Conservation (phyloP, 2,113 vertebrate species). For the Danionella cerebrum region DNA sequence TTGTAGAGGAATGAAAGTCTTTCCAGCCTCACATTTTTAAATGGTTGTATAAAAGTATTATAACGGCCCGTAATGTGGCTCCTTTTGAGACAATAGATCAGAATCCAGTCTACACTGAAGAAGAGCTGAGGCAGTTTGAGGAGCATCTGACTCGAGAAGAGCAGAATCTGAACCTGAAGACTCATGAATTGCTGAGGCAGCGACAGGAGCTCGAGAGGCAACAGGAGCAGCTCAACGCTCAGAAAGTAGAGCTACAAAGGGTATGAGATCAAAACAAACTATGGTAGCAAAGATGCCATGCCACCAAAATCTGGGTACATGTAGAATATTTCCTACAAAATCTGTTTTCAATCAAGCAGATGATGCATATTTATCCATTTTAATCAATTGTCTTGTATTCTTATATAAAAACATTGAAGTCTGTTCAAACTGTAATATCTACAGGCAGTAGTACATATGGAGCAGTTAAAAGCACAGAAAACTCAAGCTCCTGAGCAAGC, state of each 20-base stretch:
- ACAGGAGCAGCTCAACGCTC: slow-evolving; percentile 75
- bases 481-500: slow-evolving; percentile 54
- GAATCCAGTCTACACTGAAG: slow-evolving; percentile 76
- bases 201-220: slow-evolving; percentile 74
- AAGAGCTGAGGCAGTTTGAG: slow-evolving; percentile 79
- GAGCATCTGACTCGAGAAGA: slow-evolving; percentile 74
- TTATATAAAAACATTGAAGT: too few species aligned
- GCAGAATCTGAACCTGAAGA: slow-evolving; percentile 68
- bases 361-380: too few species aligned
- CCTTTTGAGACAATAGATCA: slow-evolving; percentile 77
- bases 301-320: too few species aligned
- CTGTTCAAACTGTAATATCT: slow-evolving; percentile 10
- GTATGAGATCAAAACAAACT: slow-evolving; percentile 47
- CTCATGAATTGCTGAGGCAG: slow-evolving; percentile 69
- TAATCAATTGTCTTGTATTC: too few species aligned
- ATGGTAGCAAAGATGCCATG: background rate
- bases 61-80: slow-evolving; percentile 1
- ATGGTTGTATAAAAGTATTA: background rate
- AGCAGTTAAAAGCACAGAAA: slow-evolving; percentile 72
- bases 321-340: too few species aligned
- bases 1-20: too few species aligned
- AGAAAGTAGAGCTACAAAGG: slow-evolving; percentile 78
- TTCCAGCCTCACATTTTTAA: background rate
- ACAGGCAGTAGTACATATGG: slow-evolving; percentile 81
- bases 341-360: too few species aligned